Evolutionary conservation across 2,888 invertebrate genomes (phyloP).

Genomic region (Pandemis heparana): DNA sequence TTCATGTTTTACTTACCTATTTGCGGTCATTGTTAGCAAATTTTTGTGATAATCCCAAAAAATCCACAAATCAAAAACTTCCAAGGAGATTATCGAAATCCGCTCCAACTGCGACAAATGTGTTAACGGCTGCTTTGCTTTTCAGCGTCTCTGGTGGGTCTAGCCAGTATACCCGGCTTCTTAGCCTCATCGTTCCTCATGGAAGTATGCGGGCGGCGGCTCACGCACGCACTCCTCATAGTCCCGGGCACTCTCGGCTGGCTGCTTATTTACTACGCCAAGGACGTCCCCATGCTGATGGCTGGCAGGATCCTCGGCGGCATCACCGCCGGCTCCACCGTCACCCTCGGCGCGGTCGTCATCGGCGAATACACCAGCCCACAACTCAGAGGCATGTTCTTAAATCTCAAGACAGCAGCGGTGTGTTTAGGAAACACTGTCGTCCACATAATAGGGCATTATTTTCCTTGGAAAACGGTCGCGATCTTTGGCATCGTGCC

Average conservation of each 20-base stretch:
- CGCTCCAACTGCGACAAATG: too few species aligned
- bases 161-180: constrained; percentile 56
- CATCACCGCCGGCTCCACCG: constrained; percentile 47
- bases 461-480: constrained; percentile 52
- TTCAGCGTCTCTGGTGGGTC: constrained; percentile 58
- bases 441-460: constrained; percentile 50
- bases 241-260: constrained; percentile 49
- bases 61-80: too few species aligned
- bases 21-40: too few species aligned
- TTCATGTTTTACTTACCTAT: too few species aligned
- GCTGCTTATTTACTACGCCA: constrained; percentile 51
- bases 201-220: constrained; percentile 54
- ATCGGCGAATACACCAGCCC: constrained; percentile 55
- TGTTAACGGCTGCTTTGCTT: not conserved
- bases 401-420: constrained; percentile 49
- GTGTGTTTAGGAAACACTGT: constrained; percentile 47
- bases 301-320: constrained; percentile 52
- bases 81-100: too few species aligned
- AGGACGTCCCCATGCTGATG: constrained; percentile 49
- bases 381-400: constrained; percentile 51
- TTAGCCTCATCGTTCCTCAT: constrained; percentile 58
- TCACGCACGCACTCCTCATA: constrained; percentile 48
- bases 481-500: constrained; percentile 46
- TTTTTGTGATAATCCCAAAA: too few species aligned
- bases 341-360: constrained; percentile 50